These are phyloP conservation scores for Porites divaricata DNA, from an alignment of 92 coral and sea anemone species.

Conservation along the genomic window DNA sequence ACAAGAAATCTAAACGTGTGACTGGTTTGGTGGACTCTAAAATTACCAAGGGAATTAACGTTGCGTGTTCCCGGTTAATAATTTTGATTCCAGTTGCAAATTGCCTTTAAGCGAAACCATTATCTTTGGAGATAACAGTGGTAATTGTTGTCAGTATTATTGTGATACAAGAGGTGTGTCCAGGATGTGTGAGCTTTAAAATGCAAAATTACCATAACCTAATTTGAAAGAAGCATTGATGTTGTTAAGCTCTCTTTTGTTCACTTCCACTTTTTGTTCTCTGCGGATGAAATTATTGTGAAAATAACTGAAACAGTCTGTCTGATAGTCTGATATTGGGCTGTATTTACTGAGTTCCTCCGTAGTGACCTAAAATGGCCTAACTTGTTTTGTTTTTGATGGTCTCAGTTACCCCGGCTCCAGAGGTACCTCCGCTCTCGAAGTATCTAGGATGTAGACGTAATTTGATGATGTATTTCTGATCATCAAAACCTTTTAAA, in stretches of 20 bases:
- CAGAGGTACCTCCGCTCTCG: too few relatives aligned
- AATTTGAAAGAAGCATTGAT: not conserved
- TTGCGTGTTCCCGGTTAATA: not conserved
- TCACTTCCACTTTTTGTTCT: not conserved
- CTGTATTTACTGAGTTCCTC: not conserved
- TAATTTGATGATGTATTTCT: too few relatives aligned
- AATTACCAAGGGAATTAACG: not conserved
- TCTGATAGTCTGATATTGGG: not conserved
- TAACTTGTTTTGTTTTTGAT: too few relatives aligned
- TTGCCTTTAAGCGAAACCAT: not conserved
- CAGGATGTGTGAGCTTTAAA: too few relatives aligned
- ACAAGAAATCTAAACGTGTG: too few relatives aligned
- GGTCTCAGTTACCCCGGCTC: too few relatives aligned
- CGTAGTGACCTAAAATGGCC: too few relatives aligned
- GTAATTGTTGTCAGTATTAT: not conserved
- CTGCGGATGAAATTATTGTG: not conserved
- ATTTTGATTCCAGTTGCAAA: not conserved
- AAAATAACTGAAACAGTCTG: not conserved
- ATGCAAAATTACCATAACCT: slow-evolving; percentile 20
- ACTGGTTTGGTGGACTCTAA: too few relatives aligned
- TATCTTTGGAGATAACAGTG: slow-evolving; percentile 8
- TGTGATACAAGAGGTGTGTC: not conserved
- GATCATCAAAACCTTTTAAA: too few relatives aligned
- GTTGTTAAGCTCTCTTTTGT: not conserved
- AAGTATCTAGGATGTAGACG: too few relatives aligned